Base-by-base conservation (phyloP, 64 coral and sea anemone genomes). In the Trachythela sp. region DNA sequence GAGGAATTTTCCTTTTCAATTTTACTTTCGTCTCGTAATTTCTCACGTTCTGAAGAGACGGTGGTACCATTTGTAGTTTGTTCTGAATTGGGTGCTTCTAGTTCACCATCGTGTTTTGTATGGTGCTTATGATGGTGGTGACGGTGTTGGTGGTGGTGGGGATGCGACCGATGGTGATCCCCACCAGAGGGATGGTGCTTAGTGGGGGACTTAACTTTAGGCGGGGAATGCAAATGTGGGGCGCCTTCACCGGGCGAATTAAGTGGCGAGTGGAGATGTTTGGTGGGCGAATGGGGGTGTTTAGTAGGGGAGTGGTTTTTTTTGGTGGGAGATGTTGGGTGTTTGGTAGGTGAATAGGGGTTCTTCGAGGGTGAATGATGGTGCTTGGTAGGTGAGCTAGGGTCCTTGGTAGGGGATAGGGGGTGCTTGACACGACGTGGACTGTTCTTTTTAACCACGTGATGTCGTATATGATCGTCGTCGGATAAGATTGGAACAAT, bases 401-500 rank as follows among this genome's bases (percentile, higher is more conserved):
- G 35, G 60, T 48, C 38, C 38, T 31, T 84, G 38, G 72, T 64
- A 26, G 56, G 49, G 26, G 48, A 22, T 5, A 8, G 48, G 10
- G 88, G 35, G 60, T 48, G 40, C 38, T 31, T 85, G 70, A 36
- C 71, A 26, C 26, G 56, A 64, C 56, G 56, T n/a, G 56, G 56
- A 6, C 56, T 64, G 26, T 22, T 64, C 26, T 64, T 64, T 26
- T 64, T 64, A 27, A 64, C 56, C 56, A 64, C 56, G 37, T 80
- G 75, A 80, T 80, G 64, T 24, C 86, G 89, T 14, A 41, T 70
- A 41, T 77, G 85, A 84, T 94, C 93, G 2, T 91, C 85, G 22
- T 94, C 93, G 30, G 83, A 86, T 48, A 94, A 22, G 22, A 99
- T 91, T 7, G 96, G 93, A 64, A 90, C 89, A 9, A 99, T 85